A percentile compares a stretch with the other conserved stretches of the same genome.
Evolutionary conservation across 2,113 vertebrate species (phyloP).

Genomic region (Ptyas mucosa): DNA sequence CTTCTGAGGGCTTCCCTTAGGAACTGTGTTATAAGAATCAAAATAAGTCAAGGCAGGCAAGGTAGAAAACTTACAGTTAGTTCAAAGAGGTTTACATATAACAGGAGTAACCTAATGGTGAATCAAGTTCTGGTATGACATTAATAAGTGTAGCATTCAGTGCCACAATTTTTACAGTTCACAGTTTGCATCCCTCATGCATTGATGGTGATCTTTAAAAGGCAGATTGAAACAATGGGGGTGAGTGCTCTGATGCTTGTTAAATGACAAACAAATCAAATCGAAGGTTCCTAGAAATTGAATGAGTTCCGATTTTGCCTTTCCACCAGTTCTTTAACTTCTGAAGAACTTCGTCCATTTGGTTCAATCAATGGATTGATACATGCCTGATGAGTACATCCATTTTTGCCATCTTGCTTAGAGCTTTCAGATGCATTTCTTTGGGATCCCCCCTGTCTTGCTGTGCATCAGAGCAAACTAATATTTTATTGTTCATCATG

Average conservation of each 20-base stretch:
- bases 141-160: conserved; percentile 36
- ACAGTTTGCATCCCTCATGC: conserved; percentile 22
- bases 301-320: conserved; percentile 57
- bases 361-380: conserved; percentile 70
- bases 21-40: conserved; percentile 18
- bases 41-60: conserved; percentile 27
- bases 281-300: conserved; percentile 46
- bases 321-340: conserved; percentile 61
- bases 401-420: conserved; percentile 58
- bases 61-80: conserved; percentile 32
- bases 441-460: conserved; percentile 63
- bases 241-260: conserved; percentile 45
- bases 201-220: conserved; percentile 42
- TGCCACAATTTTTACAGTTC: conserved; percentile 34
- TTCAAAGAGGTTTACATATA: conserved; percentile 29
- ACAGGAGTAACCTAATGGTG: conserved; percentile 34
- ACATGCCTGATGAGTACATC: conserved; percentile 53
- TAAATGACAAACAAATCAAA: conserved; percentile 50
- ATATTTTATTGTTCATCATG: conserved; percentile 75
- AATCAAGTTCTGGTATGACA: conserved; percentile 36
- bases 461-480: conserved; percentile 75
- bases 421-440: conserved; percentile 71
- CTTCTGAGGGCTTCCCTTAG: conserved; percentile 31
- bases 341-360: conserved; percentile 57
- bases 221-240: conserved; percentile 37